Evolutionary conservation across 2,797 vertebrate species (phyloP), one percentile per base, ranked within the genome.

Genomic region (Enoplosus armatus): DNA sequence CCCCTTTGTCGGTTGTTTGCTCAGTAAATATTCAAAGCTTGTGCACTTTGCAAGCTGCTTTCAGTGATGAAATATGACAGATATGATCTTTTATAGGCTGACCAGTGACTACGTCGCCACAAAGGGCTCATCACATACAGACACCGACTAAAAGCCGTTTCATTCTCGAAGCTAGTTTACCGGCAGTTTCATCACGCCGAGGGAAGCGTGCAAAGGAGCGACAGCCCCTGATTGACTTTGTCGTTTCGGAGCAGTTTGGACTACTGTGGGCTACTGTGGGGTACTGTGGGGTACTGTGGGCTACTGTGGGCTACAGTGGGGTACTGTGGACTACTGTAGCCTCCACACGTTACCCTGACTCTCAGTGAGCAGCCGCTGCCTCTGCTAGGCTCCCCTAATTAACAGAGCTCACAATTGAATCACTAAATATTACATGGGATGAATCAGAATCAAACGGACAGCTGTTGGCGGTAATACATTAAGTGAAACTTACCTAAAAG

Each of bases 401-500:
- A 41, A 48, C 0, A 48, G 0, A 27, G 6, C 26, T 45, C 15
- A 35, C 18, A n/a, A 12, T 72, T 47, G 18, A 37, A 1, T 47
- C 43, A 0, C 6, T 37, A 35, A 20, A 55, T 3, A 58, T 15
- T 1, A 2, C 0, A 24, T n/a, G 41, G n/a, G 39, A 20, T 26
- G 2, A n/a, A 54, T 68, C 6, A 10, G 15, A 16, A 18, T 35
- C 20, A 47, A 35, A 11, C 15, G 3, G 1, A 9, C 18, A 60
- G 73, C 58, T 29, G 48, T 0, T 20, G 27, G 53, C 29, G 37
- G 22, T 2, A 2, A 31, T 39, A 47, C 6, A 65, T 12, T 35
- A 3, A 29, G 29, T 29, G 1, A 65, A 94, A 97, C 97, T 99
- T 94, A 99, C 98, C 97, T 79, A 97, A 90, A 86, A 98, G 93